Base-by-base conservation (phyloP, 2,113 vertebrate species). In the Hypocryptadius cinnamomeus region DNA sequence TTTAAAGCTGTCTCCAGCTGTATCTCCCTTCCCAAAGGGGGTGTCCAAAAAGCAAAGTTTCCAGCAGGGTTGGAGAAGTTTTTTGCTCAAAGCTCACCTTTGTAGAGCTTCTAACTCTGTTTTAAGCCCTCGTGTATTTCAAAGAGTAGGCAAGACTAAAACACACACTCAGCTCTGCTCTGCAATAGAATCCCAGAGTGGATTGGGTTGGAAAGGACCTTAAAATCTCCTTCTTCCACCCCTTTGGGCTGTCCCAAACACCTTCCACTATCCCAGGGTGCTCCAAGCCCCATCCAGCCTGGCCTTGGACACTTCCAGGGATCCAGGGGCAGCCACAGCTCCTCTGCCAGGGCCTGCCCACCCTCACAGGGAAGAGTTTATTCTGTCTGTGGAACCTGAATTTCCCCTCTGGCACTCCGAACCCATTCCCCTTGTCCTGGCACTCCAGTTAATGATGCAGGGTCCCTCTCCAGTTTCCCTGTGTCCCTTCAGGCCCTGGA, bases 401-500 rank as follows among this genome's bases (percentile, higher is more conserved):
- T n/a, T 54, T 35, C 28, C 24, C 4, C 14, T 40, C 7, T 70
- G 48, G 0, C 56, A 54, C 4, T 19, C 1, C 2, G n/a, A 78
- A 61, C 1, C n/a, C 57, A 31, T 23, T n/a, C 25, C 48, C 47
- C 0, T 1, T 54, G n/a, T 31, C 44, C 53, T 60, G 45, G 0
- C 27, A 0, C 54, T 33, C 13, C 57, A 79, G 50, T 15, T 56
- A 5, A 8, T 10, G 10, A 0, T 87, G 35, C 27, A 50, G 10
- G 4, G 6, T 27, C 35, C 40, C 13, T 56, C 56, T 71, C 40
- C 40, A 31, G 48, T 0, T 56, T 5, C n/a, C 33, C 23, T 53
- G 15, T 2, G 3, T 8, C 56, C 28, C 42, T 37, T 57, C 66
- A 87, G 21, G 0, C 8, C 25, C 66, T 27, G 42, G 31, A 18